Evolutionary conservation across 2,888 invertebrate species (phyloP).

Genomic region (Agrotis clavis): DNA sequence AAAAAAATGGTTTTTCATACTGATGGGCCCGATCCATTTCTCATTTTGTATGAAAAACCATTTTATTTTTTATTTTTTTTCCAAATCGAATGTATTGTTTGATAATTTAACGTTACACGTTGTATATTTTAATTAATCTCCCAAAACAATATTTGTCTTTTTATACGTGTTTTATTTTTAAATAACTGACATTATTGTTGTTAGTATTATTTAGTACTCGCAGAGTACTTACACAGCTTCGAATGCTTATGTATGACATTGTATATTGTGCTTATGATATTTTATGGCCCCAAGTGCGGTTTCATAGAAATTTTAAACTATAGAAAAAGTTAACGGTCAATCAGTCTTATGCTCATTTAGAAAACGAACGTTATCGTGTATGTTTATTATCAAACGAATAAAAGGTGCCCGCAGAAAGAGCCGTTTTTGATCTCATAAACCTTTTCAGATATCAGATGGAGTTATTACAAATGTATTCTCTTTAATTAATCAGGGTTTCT

Average conservation of each 20-base stretch:
- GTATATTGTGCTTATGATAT: neutral
- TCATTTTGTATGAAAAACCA: no score
- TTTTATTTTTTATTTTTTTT: no score
- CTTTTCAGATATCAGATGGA: neutral
- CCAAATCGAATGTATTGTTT: no score
- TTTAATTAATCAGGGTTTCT: neutral
- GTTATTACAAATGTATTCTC: neutral
- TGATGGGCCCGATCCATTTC: no score
- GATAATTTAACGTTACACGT: no score
- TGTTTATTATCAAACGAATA: no score
- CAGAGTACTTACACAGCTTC: constrained; percentile 25
- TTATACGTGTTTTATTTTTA: constrained; percentile 4
- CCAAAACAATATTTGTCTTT: constrained; percentile 10
- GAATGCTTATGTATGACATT: neutral
- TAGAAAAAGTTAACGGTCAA: constrained; percentile 6
- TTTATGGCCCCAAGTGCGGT: constrained; percentile 18
- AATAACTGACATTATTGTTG: constrained; percentile 13
- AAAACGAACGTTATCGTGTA: no score
- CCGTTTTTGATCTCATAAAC: neutral
- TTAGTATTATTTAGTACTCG: constrained; percentile 32
- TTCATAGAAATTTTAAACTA: constrained; percentile 5
- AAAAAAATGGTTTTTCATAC: no score
- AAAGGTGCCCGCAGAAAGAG: no score
- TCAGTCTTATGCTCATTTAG: constrained; percentile 1
- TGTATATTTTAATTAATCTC: neutral